Base-by-base conservation (phyloP, 2,888 invertebrate genomes). In the Cephus pulcher region DNA sequence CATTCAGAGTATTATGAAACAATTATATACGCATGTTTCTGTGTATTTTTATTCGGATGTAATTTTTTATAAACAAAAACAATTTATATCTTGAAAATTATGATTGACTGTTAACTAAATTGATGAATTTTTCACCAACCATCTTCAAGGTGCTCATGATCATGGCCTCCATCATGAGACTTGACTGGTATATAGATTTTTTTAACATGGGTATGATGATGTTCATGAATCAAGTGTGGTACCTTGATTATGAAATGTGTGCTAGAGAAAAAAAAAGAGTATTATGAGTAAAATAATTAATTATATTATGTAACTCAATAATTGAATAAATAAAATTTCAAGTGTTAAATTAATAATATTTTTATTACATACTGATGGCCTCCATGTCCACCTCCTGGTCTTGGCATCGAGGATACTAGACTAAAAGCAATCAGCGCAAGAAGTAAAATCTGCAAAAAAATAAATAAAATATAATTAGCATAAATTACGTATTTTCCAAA, bases 201-300 rank as follows among this genome's bases (percentile, higher is more conserved):
- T 80, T 89, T 90, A 56, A 88, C 86, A 15, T 86, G 86, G 34
- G 89, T 90, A 75, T 90, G 90, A 74, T 88, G 86, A 76, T 89
- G 89, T 12, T 87, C 89, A 78, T 90, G 89, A 75, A 88, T 86
- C 33, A 84, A 85, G 75, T 88, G 86, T 11, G 90, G 90, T 23
- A 90, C 88, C 69, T 89, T 89, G 33, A 91, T 90, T 78, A 88
- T 85, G 69, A 90, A 84, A 77, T 90, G 90, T 1, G 88, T 88
- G 82, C 90, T 91, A 82, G 34, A 87, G 88, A 37, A 70, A 81
- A 76, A 33, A 33, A 56, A 9, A 56, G 6, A 2, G 6, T 23
- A 15, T 15, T 40, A 23, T 23, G 6, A 56, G 2, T 23, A 71
- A 71, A 32, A 30, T 71, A 70, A 30, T 15, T 70, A 30, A 71